These are phyloP conservation scores for Semicossyphus pulcher DNA, from an alignment of 2,113 vertebrate species.

Conservation along the genomic window DNA sequence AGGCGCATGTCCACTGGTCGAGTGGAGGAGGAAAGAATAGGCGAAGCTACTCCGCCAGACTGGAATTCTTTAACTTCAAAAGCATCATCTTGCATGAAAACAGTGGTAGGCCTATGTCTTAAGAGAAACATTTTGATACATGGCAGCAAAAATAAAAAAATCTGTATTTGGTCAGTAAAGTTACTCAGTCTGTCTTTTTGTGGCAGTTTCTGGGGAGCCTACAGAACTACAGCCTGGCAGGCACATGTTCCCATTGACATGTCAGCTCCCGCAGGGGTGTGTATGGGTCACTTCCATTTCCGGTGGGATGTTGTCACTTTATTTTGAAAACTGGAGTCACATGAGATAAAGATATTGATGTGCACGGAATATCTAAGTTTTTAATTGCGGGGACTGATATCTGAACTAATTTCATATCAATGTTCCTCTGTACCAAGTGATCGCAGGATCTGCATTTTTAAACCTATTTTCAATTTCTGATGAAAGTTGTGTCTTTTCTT, in stretches of 20 bases:
- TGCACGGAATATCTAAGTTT: background rate
- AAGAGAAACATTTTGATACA: too few species aligned
- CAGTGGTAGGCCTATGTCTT: too few species aligned
- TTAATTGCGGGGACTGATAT: too few species aligned
- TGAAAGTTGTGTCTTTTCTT: background rate
- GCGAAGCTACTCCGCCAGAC: background rate
- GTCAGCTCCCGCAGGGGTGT: conserved; percentile 63
- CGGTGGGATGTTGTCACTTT: background rate
- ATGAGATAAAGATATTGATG: background rate
- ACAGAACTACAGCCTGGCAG: conserved; percentile 44
- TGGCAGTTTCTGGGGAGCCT: background rate
- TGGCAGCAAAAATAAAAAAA: background rate
- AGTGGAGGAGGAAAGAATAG: fast-evolving
- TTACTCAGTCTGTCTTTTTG: background rate
- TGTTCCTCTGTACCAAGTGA: background rate
- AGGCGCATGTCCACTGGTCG: conserved; percentile 42
- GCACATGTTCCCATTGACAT: conserved; percentile 61
- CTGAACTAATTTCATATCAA: background rate
- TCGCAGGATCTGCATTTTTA: background rate
- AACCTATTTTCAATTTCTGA: background rate
- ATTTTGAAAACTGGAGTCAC: too few species aligned
- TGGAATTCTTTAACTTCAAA: conserved; percentile 42
- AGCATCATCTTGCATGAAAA: conserved; percentile 20
- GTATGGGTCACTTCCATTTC: conserved; percentile 2
- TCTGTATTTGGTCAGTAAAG: background rate